These are phyloP conservation scores for Linnaemya tessellans DNA, from an alignment of 2,888 invertebrate genomes.

Conservation along the genomic window DNA sequence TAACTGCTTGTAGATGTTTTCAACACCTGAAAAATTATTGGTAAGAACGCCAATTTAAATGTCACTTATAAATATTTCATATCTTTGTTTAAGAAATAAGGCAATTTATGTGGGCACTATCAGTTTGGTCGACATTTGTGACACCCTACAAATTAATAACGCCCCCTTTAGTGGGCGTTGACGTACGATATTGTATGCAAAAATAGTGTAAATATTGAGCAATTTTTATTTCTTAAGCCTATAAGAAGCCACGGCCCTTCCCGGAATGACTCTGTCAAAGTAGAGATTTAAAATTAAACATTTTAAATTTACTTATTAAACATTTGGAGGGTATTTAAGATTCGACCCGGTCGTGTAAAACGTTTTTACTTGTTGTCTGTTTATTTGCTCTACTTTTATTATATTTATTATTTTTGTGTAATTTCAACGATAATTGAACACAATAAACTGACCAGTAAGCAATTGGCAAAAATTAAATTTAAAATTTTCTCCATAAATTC, in stretches of 20 bases:
- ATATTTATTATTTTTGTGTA: background rate
- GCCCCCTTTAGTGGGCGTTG: too few relatives aligned
- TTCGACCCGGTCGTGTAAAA: too few relatives aligned
- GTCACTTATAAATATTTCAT: background rate
- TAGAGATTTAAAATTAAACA: too few relatives aligned
- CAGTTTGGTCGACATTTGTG: background rate
- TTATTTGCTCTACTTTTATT: conserved; percentile 11
- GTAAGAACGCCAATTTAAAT: conserved; percentile 17
- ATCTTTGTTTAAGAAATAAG: background rate
- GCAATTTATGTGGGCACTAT: background rate
- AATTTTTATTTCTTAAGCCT: too few relatives aligned
- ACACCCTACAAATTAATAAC: background rate
- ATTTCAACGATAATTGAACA: conserved; percentile 56
- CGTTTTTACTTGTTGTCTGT: background rate
- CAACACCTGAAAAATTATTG: background rate
- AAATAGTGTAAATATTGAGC: too few relatives aligned
- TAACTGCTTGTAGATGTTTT: background rate
- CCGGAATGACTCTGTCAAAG: too few relatives aligned
- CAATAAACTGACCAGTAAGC: conserved; percentile 52
- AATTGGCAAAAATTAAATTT: conserved; percentile 61
- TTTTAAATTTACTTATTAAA: too few relatives aligned
- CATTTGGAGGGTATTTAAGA: too few relatives aligned
- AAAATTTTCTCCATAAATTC: conserved; percentile 33
- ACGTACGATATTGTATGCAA: too few relatives aligned
- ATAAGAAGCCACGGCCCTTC: too few relatives aligned